Base-by-base conservation (phyloP, 2,888 invertebrate genomes). In the Scaptodrosophila latifasciaeformis region DNA sequence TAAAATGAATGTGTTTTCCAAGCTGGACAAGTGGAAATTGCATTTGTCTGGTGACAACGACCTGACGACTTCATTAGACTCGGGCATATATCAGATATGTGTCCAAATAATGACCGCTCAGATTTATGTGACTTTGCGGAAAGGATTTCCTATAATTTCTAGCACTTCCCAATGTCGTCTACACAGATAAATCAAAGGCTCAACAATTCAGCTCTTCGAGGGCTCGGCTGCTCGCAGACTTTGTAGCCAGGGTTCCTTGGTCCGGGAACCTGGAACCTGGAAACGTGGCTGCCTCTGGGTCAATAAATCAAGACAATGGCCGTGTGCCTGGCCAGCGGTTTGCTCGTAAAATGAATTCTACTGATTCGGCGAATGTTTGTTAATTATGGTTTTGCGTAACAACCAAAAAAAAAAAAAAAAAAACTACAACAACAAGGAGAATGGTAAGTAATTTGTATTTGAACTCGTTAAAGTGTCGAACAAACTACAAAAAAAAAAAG, bases 21-120 rank as follows among this genome's bases (percentile, higher is more conserved):
- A 60, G 54, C 65, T 59, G 62, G 62, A 67, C 69, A 70, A 70
- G 77, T 76, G 55, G 67, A 59, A 71, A 80, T 78, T 56, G 68
- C 62, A 60, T 64, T 62, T 65, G 71, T 67, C 75, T 71, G 67
- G 67, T 80, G 76, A 78, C 78, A 78, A 78, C 67, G 67, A 66
- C 64, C 67, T 69, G 76, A 76, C 74, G 74, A 69, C 79, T 79
- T 79, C 76, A 79, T 79, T 80, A 76, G 71, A 71, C 64, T 66
- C 71, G 68, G 72, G 51, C 71, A 69, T 77, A 63, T 58, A 69
- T 78, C 76, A 69, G 59, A 39, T 47, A 59, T 48, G 54, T 65
- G 75, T 75, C 72, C 45, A 56, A 24, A 7, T 24, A 24, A 24
- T 24, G 4, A 7, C 24, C 24, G 24, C 24, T 7, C 4, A 31